These are phyloP conservation scores for Acipenser oxyrinchus DNA, from an alignment of 2,797 vertebrate genomes.

Conservation along the genomic window DNA sequence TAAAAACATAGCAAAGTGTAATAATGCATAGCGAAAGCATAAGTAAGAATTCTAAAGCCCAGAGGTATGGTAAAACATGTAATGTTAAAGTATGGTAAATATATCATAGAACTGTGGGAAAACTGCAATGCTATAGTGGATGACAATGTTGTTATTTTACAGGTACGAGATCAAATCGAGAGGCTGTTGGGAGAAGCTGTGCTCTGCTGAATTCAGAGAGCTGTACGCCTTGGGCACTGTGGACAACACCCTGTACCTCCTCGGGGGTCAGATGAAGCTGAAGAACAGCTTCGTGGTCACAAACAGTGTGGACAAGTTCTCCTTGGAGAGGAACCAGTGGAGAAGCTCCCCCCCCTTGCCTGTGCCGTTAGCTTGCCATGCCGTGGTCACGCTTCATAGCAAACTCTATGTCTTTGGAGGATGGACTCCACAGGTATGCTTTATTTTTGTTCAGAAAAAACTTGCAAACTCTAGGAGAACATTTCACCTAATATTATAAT, in stretches of 20 bases:
- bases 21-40: too few relatives aligned
- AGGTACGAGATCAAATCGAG: slow-evolving; percentile 68
- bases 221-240: slow-evolving; percentile 71
- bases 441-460: too few relatives aligned
- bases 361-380: slow-evolving; percentile 78
- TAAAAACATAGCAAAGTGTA: too few relatives aligned
- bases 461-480: too few relatives aligned
- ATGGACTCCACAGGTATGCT: slow-evolving; percentile 85
- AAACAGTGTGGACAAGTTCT: slow-evolving; percentile 84
- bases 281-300: slow-evolving; percentile 86
- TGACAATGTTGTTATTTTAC: slow-evolving; percentile 25
- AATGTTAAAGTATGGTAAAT: background rate
- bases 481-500: too few relatives aligned
- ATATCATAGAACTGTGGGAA: background rate
- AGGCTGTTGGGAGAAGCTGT: slow-evolving; percentile 69
- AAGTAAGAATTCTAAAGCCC: too few relatives aligned
- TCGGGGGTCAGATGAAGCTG: slow-evolving; percentile 90
- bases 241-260: slow-evolving; percentile 73
- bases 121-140: background rate
- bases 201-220: slow-evolving; percentile 66
- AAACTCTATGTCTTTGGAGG: slow-evolving; percentile 85
- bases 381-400: slow-evolving; percentile 67
- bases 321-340: slow-evolving; percentile 76
- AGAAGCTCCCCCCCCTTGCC: slow-evolving; percentile 77
- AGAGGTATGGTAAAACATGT: background rate